Evolutionary conservation across 2,113 vertebrate species (phyloP).

Genomic region (Taurulus bubalis): DNA sequence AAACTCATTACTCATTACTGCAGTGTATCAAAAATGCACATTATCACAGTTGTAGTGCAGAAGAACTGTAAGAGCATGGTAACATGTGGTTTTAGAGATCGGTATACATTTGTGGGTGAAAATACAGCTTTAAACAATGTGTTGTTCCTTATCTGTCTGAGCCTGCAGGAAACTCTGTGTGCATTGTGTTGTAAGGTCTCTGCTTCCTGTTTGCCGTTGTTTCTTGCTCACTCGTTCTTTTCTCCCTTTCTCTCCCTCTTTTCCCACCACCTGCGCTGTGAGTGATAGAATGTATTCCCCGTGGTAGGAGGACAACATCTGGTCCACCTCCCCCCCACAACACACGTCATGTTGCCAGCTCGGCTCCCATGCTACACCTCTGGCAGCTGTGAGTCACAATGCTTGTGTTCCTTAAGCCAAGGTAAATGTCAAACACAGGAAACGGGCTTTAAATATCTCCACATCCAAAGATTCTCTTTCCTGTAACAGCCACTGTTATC

Average conservation of each 20-base stretch:
- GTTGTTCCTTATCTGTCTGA: constrained; percentile 78
- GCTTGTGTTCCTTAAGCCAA: constrained; percentile 77
- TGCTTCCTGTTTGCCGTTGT: constrained; percentile 81
- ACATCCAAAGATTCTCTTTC: constrained; percentile 60
- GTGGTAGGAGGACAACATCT: constrained; percentile 74
- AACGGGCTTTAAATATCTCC: constrained; percentile 68
- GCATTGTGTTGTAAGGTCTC: constrained; percentile 79
- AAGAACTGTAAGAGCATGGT: constrained; percentile 3
- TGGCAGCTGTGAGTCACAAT: constrained; percentile 76
- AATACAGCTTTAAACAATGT: constrained; percentile 74
- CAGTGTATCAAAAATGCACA: not conserved
- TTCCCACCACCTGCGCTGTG: constrained; percentile 80
- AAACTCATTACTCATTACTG: not conserved
- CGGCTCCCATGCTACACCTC: constrained; percentile 59
- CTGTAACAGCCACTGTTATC: constrained; percentile 51
- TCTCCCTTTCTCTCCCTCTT: constrained; percentile 66
- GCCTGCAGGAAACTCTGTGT: constrained; percentile 78
- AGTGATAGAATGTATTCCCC: constrained; percentile 76
- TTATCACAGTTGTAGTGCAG: constrained; percentile 26
- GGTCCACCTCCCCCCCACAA: constrained; percentile 14
- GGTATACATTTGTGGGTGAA: constrained; percentile 64
- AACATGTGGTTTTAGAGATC: constrained; percentile 50
- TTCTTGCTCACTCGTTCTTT: constrained; percentile 74
- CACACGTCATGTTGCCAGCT: constrained; percentile 48
- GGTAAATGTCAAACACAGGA: constrained; percentile 81